These are phyloP conservation scores for Lycopodina hypogea DNA, from an alignment of 37 sponge, comb jelly and placozoan species.

Conservation along the genomic window DNA sequence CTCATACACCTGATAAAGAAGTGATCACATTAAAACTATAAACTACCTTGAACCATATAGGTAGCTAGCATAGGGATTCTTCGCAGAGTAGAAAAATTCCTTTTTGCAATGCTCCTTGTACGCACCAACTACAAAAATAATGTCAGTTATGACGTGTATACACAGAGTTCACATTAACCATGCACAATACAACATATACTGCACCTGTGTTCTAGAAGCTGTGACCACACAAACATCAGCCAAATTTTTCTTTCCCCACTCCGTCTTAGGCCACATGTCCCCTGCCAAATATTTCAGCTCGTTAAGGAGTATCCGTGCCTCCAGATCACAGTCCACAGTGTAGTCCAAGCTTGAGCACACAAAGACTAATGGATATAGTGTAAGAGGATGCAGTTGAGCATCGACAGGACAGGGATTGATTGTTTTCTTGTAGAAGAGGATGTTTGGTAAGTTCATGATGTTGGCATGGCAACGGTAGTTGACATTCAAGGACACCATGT, in stretches of 20 bases:
- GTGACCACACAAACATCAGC: conserved; percentile 2
- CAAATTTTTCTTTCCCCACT: conserved; percentile 8
- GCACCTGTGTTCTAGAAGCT: conserved; percentile 25
- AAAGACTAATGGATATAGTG: conserved; percentile 49
- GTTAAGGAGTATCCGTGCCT: conserved; percentile 21
- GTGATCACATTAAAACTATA: neutral
- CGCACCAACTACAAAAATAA: neutral
- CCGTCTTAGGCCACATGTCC: conserved; percentile 7
- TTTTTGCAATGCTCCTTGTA: conserved; percentile 5
- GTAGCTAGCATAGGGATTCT: conserved; percentile 8
- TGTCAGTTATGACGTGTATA: neutral
- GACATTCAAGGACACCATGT: conserved; percentile 22
- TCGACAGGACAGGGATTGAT: neutral
- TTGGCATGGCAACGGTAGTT: conserved; percentile 65
- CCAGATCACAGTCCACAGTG: neutral
- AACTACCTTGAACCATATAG: conserved; percentile 47
- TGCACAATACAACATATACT: no score
- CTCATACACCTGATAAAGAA: neutral
- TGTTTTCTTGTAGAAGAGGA: conserved; percentile 48
- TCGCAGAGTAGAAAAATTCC: neutral
- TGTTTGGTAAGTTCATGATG: conserved; percentile 38
- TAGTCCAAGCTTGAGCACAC: conserved; percentile 35
- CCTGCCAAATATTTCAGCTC: neutral
- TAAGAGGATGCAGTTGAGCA: conserved; percentile 30
- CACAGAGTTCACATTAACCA: no score